Evolutionary conservation across 53 echinoderm and acorn worm genomes (phyloP), one percentile per base, ranked within the genome.

Genomic region (Astropecten irregularis): DNA sequence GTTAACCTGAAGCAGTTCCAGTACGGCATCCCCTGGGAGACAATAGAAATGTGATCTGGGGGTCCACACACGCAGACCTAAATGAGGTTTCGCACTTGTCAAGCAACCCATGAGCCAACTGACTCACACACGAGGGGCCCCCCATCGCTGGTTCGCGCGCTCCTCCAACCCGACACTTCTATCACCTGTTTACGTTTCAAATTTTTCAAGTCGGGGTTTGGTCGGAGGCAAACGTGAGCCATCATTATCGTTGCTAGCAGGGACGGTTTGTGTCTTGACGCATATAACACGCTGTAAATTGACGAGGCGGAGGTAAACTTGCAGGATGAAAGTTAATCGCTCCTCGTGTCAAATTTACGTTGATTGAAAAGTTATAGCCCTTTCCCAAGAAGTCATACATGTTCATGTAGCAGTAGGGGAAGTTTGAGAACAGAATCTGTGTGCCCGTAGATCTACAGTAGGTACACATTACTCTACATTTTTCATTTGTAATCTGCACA

Each of bases 1-100:
- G n/a, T n/a, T n/a, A n/a, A n/a, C n/a, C n/a, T n/a, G n/a, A n/a
- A n/a, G n/a, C n/a, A n/a, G n/a, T n/a, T n/a, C n/a, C n/a, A n/a
- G n/a, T n/a, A n/a, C n/a, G n/a, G n/a, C n/a, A n/a, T n/a, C n/a
- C 47, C 61, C 29, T 19, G 39, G 38, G 79, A 31, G 62, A 79
- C 46, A 79, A 79, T 29, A 56, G 79, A 79, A 79, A 79, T 62
- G 44, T 27, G 62, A 79, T 27, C 16, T 62, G 6, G 44, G 25
- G 49, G 23, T n/a, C n/a, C n/a, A n/a, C n/a, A n/a, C n/a, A n/a
- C n/a, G n/a, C n/a, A n/a, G n/a, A n/a, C n/a, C 29, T 48, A 62
- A 79, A 79, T 79, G 56, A 79, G 79, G 79, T 79, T 79, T 79
- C 79, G 62, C 79, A 79, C 79, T 79, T 62, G 60, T 62, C 61